Base-by-base conservation (phyloP, 2,113 vertebrate species). In the Tragulus kanchil region DNA sequence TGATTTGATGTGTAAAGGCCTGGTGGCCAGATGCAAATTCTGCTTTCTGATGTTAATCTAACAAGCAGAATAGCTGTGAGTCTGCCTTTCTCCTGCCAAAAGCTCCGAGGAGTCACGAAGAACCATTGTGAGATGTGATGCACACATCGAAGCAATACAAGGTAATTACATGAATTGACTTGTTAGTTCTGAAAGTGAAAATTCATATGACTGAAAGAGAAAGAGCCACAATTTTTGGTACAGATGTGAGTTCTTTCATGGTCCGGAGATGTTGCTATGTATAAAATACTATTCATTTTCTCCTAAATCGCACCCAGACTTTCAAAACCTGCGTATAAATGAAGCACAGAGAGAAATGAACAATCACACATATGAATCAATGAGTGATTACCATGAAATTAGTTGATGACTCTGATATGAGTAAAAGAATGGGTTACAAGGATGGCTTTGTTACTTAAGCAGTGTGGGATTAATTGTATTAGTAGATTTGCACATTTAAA, bases 1-100 rank as follows among this genome's bases (percentile, higher is more conserved):
- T 97, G 97, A 97, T 98, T 97, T 97, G 95, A 97, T 98, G 97
- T 98, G 97, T 98, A 82, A 98, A 97, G 95, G 97, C 96, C 97
- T 94, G 89, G 94, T 98, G 97, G 94, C 97, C 97, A 98, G 95
- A 98, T 98, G 98, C 97, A 98, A 98, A 98, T 97, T 94, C 79
- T 81, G 93, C 97, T 98, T 98, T 98, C 97, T 98, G 97, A 98
- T 98, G 97, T 96, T 98, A 98, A 98, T 98, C 95, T 97, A 95
- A 96, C 96, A 96, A 0, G 1, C 58, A 67, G 85, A 97, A 93
- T 91, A 98, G 94, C 89, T n/a, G 0, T 78, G 95, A 91, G 83
- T n/a, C 94, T 94, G 95, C 89, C 97, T 97, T 88, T 98, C 16
- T 58, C 83, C 86, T 78, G 0, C 0, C 78, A 85, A 97, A 96